A percentile compares a stretch with the other conserved stretches of the same genome.
Evolutionary conservation across 1,140 invertebrate genomes (phyloP).

Genomic region (Drosophila insularis): DNA sequence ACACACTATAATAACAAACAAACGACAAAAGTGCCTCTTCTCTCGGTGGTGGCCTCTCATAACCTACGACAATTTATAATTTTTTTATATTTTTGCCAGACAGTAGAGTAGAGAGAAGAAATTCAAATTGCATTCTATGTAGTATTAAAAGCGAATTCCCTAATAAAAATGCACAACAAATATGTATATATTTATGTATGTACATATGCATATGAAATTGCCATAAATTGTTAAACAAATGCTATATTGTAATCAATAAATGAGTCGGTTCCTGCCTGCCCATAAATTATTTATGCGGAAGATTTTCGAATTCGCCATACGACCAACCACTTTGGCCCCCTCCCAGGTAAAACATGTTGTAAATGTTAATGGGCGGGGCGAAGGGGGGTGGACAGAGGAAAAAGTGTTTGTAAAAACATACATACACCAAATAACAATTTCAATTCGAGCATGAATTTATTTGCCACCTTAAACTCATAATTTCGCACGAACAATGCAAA

Average conservation of each 20-base stretch:
- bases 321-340: constrained; percentile 8
- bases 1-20: constrained; percentile 52
- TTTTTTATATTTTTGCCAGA: constrained; percentile 27
- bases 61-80: constrained; percentile 78
- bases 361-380: constrained; percentile 52
- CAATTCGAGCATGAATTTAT: constrained; percentile 64
- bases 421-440: constrained; percentile 32
- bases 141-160: constrained; percentile 59
- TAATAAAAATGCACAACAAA: constrained; percentile 31
- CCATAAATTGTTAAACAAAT: constrained; percentile 79
- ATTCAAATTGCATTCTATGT: constrained; percentile 49
- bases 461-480: constrained; percentile 62
- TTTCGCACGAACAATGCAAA: constrained; percentile 64
- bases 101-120: constrained; percentile 43
- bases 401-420: constrained; percentile 37
- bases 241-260: constrained; percentile 77
- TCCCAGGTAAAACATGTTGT: constrained; percentile 63
- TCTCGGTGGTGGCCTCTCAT: constrained; percentile 55
- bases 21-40: background rate
- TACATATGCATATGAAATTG: constrained; percentile 37
- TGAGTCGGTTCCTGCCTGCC: constrained; percentile 38
- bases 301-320: constrained; percentile 13
- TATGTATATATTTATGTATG: constrained; percentile 16
- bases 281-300: constrained; percentile 70
- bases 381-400: background rate